Base-by-base conservation (phyloP, 37 sponge, comb jelly and placozoan genomes). In the Beroe forskalii region DNA sequence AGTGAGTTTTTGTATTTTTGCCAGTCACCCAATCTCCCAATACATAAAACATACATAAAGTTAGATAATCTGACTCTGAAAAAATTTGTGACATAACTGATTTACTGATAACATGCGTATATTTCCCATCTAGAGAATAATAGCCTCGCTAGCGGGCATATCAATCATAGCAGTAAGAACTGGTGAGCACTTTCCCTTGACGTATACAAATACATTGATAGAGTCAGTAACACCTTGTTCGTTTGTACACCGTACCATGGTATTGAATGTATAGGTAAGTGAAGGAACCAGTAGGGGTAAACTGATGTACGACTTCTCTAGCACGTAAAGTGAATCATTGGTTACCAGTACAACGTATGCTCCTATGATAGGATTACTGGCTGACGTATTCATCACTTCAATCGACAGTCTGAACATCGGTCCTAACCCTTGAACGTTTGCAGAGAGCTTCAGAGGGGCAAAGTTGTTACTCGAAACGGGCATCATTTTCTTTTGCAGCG, bases 351-450 rank as follows among this genome's bases (percentile, higher is more conserved):
- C 89, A 33, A 97, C 75, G 41, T 36, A 92, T 17, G 90, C 91
- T 42, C 92, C 89, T 25, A 32, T 90, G 41, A 69, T 75, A 39
- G 91, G 23, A 0, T 32, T 83, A 6, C 48, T 76, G 55, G 89
- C 91, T 32, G 99, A 95, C n/a, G 94, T 93, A 90, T 96, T 96
- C 92, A 93, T 93, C 8, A 98, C 64, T 3, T 76, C 92, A 55
- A 98, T 93, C 0, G 94, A 93, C 76, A 98, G 91, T n/a, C 91
- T 76, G 91, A 98, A 98, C 31, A 95, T 61, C 1, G 99, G 99
- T 0, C 99, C 99, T 22, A 98, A 38, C 0, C 99, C 99, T 76
- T 98, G 99, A 2, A 97, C 98, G 92, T 96, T 76, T 9, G 97
- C 97, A 38, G 97, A 93, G 30, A 97, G 92, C 37, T 93, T 97